Evolutionary conservation across 2,888 invertebrate genomes (phyloP).

Genomic region (Drosophila prostipennis): DNA sequence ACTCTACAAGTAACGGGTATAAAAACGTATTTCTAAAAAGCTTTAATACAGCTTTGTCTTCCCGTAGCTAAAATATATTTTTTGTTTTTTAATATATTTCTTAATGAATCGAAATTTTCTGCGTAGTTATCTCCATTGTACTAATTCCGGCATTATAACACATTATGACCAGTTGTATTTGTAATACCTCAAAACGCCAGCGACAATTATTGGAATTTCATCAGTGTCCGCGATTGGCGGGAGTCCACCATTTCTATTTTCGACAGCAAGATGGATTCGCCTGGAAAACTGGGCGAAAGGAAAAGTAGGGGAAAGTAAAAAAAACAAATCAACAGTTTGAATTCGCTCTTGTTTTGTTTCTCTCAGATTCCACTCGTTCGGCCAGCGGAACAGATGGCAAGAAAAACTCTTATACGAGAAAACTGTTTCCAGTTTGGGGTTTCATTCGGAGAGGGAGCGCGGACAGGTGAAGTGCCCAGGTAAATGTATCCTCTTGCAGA

Average conservation of each 20-base stretch:
- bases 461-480: slow-evolving; percentile 34
- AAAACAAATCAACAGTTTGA: slow-evolving; percentile 65
- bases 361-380: slow-evolving; percentile 27
- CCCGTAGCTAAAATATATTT: too few relatives aligned
- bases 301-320: slow-evolving; percentile 30
- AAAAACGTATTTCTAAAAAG: too few relatives aligned
- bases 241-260: background rate
- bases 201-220: slow-evolving; percentile 49
- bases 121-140: background rate
- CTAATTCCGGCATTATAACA: background rate
- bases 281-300: background rate
- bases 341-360: slow-evolving; percentile 65
- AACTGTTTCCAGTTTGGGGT: background rate
- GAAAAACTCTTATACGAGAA: slow-evolving; percentile 66
- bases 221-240: slow-evolving; percentile 1
- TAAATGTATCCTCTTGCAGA: slow-evolving; percentile 2
- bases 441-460: background rate
- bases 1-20: too few relatives aligned
- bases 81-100: too few relatives aligned
- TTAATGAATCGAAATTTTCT: too few relatives aligned
- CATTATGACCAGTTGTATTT: slow-evolving; percentile 46
- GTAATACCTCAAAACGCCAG: slow-evolving; percentile 65
- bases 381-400: slow-evolving; percentile 31
- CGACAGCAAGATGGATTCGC: background rate
- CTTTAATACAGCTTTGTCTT: too few relatives aligned